Conservation (phyloP, 1,140 invertebrate species). For the Neodiprion fabricii region DNA sequence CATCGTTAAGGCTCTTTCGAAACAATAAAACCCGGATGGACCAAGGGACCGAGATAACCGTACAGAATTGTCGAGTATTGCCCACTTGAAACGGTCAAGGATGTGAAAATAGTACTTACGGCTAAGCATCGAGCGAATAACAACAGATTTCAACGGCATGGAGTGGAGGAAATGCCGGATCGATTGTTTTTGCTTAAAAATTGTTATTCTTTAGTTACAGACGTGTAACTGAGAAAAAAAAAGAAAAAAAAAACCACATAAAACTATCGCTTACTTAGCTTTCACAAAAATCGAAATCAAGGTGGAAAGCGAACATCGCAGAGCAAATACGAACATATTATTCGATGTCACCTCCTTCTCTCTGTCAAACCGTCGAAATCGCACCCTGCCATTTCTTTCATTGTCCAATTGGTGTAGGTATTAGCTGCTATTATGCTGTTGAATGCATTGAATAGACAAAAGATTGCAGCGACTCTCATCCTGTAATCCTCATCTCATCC, state of each 20-base stretch:
- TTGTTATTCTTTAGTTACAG: too few relatives aligned
- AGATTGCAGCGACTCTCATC: constrained; percentile 53
- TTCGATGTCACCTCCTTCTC: not conserved
- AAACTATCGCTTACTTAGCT: too few relatives aligned
- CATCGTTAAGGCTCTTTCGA: not conserved
- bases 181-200: too few relatives aligned
- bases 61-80: not conserved
- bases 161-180: too few relatives aligned
- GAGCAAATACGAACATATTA: too few relatives aligned
- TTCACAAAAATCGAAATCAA: too few relatives aligned
- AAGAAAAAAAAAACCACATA: too few relatives aligned
- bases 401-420: constrained; percentile 52
- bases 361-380: constrained; percentile 31
- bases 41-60: not conserved
- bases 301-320: too few relatives aligned
- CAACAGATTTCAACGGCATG: too few relatives aligned
- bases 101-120: not conserved
- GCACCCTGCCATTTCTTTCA: constrained; percentile 47
- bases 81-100: too few relatives aligned
- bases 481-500: not conserved
- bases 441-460: constrained; percentile 55
- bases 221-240: too few relatives aligned
- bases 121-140: not conserved
- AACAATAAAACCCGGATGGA: constrained; percentile 1
- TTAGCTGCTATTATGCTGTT: constrained; percentile 53